Evolutionary conservation across 2,113 vertebrate species (phyloP).

Genomic region (Ctenodactylus gundi): DNA sequence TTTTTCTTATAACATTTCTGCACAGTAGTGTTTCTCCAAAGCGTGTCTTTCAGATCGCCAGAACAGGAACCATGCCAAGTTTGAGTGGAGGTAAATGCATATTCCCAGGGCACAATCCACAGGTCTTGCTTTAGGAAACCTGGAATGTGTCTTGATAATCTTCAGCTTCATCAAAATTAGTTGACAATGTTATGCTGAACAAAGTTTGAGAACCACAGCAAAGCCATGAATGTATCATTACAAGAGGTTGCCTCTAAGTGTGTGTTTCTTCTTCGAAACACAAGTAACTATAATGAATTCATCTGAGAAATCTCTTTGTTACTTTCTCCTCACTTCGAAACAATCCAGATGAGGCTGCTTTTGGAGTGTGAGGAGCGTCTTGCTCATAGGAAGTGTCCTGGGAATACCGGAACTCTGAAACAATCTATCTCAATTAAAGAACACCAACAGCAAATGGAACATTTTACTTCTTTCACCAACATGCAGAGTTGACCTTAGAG

Average conservation of each 20-base stretch:
- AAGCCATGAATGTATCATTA: background rate
- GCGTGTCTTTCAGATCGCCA: background rate
- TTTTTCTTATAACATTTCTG: background rate
- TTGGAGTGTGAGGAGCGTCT: background rate
- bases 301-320: background rate
- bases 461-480: background rate
- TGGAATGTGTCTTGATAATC: constrained; percentile 11
- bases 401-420: background rate
- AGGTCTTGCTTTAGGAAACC: background rate
- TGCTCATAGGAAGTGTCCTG: background rate
- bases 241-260: background rate
- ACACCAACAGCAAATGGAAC: background rate
- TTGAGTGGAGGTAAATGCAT: background rate
- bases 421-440: background rate
- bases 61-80: background rate
- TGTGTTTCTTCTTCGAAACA: background rate
- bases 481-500: background rate
- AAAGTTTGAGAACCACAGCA: background rate
- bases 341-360: background rate
- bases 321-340: background rate
- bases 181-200: background rate
- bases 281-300: background rate
- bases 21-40: background rate
- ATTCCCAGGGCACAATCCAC: background rate
- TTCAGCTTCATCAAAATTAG: background rate